Conservation (phyloP, 2,797 vertebrate species). For the Arrhamphus sclerolepis region DNA sequence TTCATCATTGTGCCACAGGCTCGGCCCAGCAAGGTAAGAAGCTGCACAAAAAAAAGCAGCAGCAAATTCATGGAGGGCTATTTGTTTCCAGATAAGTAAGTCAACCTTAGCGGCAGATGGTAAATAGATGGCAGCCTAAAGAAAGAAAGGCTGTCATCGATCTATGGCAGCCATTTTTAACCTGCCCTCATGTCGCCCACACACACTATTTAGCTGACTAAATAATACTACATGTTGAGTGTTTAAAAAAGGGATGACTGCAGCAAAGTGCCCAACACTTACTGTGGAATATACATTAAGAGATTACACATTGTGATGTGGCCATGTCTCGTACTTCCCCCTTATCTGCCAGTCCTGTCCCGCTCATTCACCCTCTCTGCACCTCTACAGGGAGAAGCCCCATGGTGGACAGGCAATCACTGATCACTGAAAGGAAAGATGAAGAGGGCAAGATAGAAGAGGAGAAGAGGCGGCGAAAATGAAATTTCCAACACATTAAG, state of each 20-base stretch:
- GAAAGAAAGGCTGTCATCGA: constrained; percentile 1
- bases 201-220: background rate
- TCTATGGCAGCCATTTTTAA: constrained; percentile 3
- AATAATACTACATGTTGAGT: constrained; percentile 36
- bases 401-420: constrained; percentile 58
- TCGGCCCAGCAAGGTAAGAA: constrained; percentile 7
- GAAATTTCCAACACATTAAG: constrained; percentile 77
- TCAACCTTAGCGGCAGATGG: constrained; percentile 35
- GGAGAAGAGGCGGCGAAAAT: constrained; percentile 62
- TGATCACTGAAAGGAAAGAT: constrained; percentile 46
- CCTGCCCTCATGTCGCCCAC: constrained; percentile 3
- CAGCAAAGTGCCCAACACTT: constrained; percentile 19
- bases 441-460: constrained; percentile 43
- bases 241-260: constrained; percentile 1
- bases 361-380: constrained; percentile 46
- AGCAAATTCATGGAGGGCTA: constrained; percentile 29
- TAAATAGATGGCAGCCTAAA: constrained; percentile 10
- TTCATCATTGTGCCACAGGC: background rate
- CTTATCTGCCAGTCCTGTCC: constrained; percentile 30
- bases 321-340: constrained; percentile 14
- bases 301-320: constrained; percentile 42
- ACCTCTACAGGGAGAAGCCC: constrained; percentile 44
- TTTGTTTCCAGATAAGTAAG: constrained; percentile 38
- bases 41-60: constrained; percentile 33
- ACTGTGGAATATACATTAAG: constrained; percentile 13